Evolutionary conservation across 2,888 invertebrate genomes (phyloP), one percentile per base, ranked within the genome.

Genomic region (Stomorhina lunata): DNA sequence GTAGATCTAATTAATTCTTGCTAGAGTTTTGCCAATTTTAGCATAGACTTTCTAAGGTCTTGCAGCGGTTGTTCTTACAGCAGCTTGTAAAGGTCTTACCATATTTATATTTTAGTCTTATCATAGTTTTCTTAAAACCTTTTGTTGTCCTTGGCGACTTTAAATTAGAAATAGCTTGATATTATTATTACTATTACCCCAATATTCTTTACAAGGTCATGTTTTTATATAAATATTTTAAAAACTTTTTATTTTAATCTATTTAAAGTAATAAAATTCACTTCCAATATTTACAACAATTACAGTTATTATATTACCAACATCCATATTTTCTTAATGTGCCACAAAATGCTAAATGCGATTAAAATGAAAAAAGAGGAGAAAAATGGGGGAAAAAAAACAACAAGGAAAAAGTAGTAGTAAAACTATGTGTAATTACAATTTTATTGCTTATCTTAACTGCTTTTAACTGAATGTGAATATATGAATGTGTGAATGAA

Each of bases 361-460:
- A 73, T 80, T 53, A 66, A 80, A 40, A 48, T 12, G 12, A 57
- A 79, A 59, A 50, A 68, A 48, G 10, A 5, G n/a, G 6, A 9
- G 5, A 20, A 22, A 61, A 61, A 61, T 15, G 2, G 17, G 40
- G 7, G 37, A 34, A 7, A 53, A 53, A 50, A 25, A 25, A 17
- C 17, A n/a, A 12, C 9, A 2, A 2, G 6, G n/a, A 12, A 37
- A 12, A 37, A 12, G 1, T 12, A n/a, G 43, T 7, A 55, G 40
- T 55, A 65, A 79, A 82, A 79, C 71, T 82, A 59, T 79, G 75
- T 82, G 69, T 82, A 82, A 82, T 82, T 82, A 79, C 71, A 79
- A 65, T 82, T 82, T 82, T 82, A 82, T 82, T 82, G 79, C 82
- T 82, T 82, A 82, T 82, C 82, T 75, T 79, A 79, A 76, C 78